A percentile compares a stretch with the other conserved stretches of the same genome.
Conservation (phyloP, 1,140 invertebrate genomes). For the Hormaphis cornu region DNA sequence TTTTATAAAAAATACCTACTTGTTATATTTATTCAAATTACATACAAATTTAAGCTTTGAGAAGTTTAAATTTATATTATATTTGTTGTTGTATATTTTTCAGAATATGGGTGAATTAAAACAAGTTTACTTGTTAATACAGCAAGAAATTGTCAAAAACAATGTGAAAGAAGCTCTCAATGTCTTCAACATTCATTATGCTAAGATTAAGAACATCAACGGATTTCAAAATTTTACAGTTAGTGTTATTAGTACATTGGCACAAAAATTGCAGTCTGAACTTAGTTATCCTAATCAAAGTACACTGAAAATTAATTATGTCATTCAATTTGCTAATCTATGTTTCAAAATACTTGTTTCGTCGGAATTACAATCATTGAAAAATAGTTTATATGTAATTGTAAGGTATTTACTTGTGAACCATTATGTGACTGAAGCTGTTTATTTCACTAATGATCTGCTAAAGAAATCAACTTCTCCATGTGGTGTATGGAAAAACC, state of each 20-base stretch:
- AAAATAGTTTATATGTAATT: slow-evolving; percentile 31
- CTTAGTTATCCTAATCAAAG: not conserved
- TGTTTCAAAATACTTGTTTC: not conserved
- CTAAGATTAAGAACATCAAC: not conserved
- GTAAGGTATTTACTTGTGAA: slow-evolving; percentile 11
- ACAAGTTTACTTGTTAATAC: slow-evolving; percentile 10
- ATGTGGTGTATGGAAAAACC: not conserved
- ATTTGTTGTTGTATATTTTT: not conserved
- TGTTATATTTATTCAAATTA: too few species aligned
- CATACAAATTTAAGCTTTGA: too few species aligned
- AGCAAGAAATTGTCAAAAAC: not conserved
- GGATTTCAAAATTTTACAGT: slow-evolving; percentile 20
- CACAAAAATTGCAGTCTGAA: slow-evolving; percentile 22
- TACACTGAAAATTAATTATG: not conserved
- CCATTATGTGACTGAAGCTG: slow-evolving; percentile 2
- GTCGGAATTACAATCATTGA: not conserved
- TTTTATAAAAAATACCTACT: too few species aligned
- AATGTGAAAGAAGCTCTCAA: not conserved
- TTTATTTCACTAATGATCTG: slow-evolving; percentile 2
- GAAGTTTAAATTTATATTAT: not conserved
- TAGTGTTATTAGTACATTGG: not conserved
- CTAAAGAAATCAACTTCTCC: not conserved
- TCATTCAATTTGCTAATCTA: not conserved
- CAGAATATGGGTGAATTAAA: slow-evolving; percentile 20
- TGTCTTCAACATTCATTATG: not conserved